Base-by-base conservation (phyloP, 2,888 invertebrate genomes). In the Eupithecia exiguata region DNA sequence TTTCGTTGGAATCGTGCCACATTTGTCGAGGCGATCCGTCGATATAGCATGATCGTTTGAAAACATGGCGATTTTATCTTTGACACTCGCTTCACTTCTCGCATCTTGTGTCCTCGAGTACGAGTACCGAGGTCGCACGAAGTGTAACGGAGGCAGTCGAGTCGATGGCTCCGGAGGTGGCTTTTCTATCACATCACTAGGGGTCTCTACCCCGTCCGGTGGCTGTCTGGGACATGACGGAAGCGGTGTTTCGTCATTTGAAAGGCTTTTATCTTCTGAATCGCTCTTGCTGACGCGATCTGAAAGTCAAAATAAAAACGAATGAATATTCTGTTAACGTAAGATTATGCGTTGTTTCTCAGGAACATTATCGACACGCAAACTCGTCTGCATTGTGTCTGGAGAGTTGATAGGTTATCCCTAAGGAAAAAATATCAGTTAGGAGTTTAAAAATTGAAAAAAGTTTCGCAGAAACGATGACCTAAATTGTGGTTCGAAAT, bases 31-130 rank as follows among this genome's bases (percentile, higher is more conserved):
- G 43, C 89, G 87, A 77, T 93, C 91, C 21, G 93, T 84, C 75
- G 94, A 92, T 58, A 89, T 84, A 2, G 91, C 83, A 75, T 89
- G 89, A 77, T 94, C 93, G 80, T 93, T 95, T 65, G 97, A 97
- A 90, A 98, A 98, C 97, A 97, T 97, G 74, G 97, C 97, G 83
- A 98, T 98, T 92, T 97, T 97, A 87, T 97, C 97, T 84, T 96
- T 96, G 72, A 98, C 97, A 84, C 97, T 97, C 80, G 96, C 96
- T 89, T 97, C 97, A 78, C 97, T 97, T 85, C 96, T 96, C 81
- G 97, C 97, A 90, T 97, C 97, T 89, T 97, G 96, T 74, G 96
- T 94, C 95, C 96, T 92, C 5, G 94, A 93, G 77, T 95, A 91
- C 2, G 93, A 91, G 77, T 88, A 91, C 38, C 93, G 89, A 70